Evolutionary conservation across 2,888 invertebrate species (phyloP), one percentile per base, ranked within the genome.

Genomic region (Pollenia amentaria): DNA sequence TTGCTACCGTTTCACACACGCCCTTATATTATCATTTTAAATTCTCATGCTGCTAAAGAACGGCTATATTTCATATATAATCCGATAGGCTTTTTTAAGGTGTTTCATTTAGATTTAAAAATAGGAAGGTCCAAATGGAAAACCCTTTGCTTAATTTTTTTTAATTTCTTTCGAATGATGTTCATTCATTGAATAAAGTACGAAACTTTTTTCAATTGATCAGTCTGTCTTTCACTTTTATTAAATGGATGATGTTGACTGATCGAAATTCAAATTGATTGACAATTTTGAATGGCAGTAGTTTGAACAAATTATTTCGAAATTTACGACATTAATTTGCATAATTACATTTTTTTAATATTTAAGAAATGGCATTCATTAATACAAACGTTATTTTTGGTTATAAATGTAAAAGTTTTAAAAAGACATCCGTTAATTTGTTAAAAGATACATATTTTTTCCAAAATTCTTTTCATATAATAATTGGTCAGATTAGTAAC

Each of bases 331-430:
- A 55, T 3, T 7, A 40, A 60, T 60, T 60, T 60, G n/a, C 60
- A 60, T 60, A 60, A 60, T 60, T 40, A 60, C 9, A 40, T 60
- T 60, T 40, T n/a, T 40, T 38, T 60, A 60, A 51, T 12, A 14
- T 51, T n/a, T 8, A n/a, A n/a, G 48, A 51, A 51, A n/a, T 18
- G 46, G 10, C 48, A 48, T 29, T 67, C 9, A 40, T 29, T 29
- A 29, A 29, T 29, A 29, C 3, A 11, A 44, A 12, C 12, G 12
- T 64, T 42, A 12, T 21, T 12, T 21, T 67, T 29, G n/a, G 29
- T 48, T n/a, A 48, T 67, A 67, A 67, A 67, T 48, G 29, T 48
- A 67, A n/a, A 67, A 67, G 14, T 21, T 3, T 16, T 12, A 53
- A 51, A 55, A 55, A 55, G 11, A 21, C 11, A 55, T 29, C 12